Evolutionary conservation across 2,888 invertebrate species (phyloP).

Genomic region (Lasioglossum oenotherae): DNA sequence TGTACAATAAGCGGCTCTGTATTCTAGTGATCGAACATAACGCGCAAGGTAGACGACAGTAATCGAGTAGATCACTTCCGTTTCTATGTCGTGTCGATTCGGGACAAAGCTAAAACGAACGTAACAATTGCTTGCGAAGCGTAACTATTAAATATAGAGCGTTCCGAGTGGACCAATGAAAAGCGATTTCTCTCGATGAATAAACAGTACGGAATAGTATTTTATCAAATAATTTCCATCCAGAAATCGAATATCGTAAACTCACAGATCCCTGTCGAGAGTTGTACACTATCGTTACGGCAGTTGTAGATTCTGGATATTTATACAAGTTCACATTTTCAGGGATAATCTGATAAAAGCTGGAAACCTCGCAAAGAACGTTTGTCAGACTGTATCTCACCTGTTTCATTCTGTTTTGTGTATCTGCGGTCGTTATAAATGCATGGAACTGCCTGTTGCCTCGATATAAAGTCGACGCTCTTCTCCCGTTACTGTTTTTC

Average conservation of each 20-base stretch:
- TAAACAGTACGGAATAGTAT: not conserved
- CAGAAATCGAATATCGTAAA: not conserved
- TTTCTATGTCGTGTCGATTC: conserved; percentile 30
- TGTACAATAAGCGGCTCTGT: conserved; percentile 36
- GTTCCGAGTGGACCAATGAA: not conserved
- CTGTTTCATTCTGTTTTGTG: not conserved
- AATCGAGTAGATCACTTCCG: conserved; percentile 10
- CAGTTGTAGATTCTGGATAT: not conserved
- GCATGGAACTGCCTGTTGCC: conserved; percentile 1
- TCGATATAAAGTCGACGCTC: not conserved
- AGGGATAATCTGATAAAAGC: conserved; percentile 1
- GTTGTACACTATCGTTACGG: not conserved
- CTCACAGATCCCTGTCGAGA: not conserved
- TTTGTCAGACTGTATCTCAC: not conserved
- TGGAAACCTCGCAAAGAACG: not conserved
- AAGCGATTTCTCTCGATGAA: not conserved
- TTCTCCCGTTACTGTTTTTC: not conserved
- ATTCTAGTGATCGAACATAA: conserved; percentile 18
- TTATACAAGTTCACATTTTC: not conserved
- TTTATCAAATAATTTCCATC: not conserved
- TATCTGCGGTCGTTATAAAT: not conserved
- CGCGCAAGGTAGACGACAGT: conserved; percentile 28
- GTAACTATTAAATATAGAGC: conserved; percentile 32
- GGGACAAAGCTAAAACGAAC: conserved; percentile 38
- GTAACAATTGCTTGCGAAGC: conserved; percentile 43